A percentile compares a stretch with the other conserved stretches of the same genome.
Evolutionary conservation across 2,888 invertebrate genomes (phyloP).

Genomic region (Hydropsyche betteni): DNA sequence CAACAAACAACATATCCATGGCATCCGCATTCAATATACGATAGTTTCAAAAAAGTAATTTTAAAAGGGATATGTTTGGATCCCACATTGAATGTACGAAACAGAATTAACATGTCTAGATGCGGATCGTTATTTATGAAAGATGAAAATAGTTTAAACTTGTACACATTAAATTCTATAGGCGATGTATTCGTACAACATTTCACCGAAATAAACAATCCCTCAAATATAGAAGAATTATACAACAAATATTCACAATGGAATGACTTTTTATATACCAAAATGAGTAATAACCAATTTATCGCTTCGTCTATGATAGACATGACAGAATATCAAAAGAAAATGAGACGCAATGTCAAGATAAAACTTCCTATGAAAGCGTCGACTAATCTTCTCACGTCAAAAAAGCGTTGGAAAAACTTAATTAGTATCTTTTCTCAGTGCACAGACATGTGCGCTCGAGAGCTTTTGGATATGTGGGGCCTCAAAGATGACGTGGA

Average conservation of each 20-base stretch:
- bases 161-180: conserved; percentile 60
- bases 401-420: conserved; percentile 38
- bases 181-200: conserved; percentile 57
- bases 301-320: conserved; percentile 54
- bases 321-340: conserved; percentile 29
- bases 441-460: conserved; percentile 46
- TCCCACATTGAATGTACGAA: conserved; percentile 57
- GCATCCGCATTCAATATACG: conserved; percentile 59
- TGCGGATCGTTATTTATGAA: conserved; percentile 57
- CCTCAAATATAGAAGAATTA: conserved; percentile 55
- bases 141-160: conserved; percentile 56
- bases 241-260: conserved; percentile 57
- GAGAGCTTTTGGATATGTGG: conserved; percentile 50
- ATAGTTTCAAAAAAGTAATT: conserved; percentile 57
- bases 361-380: background rate
- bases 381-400: conserved; percentile 12
- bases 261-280: conserved; percentile 53
- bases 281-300: conserved; percentile 55
- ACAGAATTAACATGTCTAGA: conserved; percentile 57
- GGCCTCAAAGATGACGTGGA: conserved; percentile 39
- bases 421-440: conserved; percentile 35
- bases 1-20: conserved; percentile 55
- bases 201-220: conserved; percentile 57
- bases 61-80: conserved; percentile 57
- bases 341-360: conserved; percentile 18